Base-by-base conservation (phyloP, 2,113 vertebrate genomes). In the Lasiurus cinereus region DNA sequence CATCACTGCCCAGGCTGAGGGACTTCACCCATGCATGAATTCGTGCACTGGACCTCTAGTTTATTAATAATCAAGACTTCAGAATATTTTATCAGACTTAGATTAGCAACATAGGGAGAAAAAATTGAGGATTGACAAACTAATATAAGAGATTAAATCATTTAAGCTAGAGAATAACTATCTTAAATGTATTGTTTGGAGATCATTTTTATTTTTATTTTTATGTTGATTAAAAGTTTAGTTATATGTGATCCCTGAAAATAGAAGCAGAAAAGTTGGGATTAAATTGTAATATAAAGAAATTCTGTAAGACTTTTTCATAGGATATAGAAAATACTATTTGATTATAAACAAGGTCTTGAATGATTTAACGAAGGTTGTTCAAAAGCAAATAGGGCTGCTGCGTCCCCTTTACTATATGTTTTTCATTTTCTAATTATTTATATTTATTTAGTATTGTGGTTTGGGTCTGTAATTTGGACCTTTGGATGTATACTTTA, bases 81-180 rank as follows among this genome's bases (percentile, higher is more conserved):
- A 92, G 22, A 90, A 15, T 87, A 83, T 90, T 92, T 91, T 67
- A 8, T 96, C 33, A 72, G 29, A 82, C 73, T 91, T 96, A 86
- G 29, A 31, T 95, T 39, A 82, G 46, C 19, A 95, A 52, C 6
- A 31, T 92, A 27, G 18, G n/a, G 46, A 18, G 27, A 29, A 5
- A 70, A 66, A 83, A 88, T 9, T 56, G 22, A 95, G 43, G 46
- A 73, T 78, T 93, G 43, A 69, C 39, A 8, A 19, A 54, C 69
- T 78, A 48, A 62, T 48, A 54, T 7, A 54, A 79, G 18, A 94
- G n/a, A 62, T 46, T 78, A 80, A 94, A 79, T 64, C 39, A 94
- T 6, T 16, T 87, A 93, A 93, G 9, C 39, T 50, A 15, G 62
- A 64, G 39, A 89, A 48, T 77, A 83, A 29, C 19, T 78, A 48